Evolutionary conservation across 2,888 invertebrate genomes (phyloP).

Genomic region (Embidobia sp.): DNA sequence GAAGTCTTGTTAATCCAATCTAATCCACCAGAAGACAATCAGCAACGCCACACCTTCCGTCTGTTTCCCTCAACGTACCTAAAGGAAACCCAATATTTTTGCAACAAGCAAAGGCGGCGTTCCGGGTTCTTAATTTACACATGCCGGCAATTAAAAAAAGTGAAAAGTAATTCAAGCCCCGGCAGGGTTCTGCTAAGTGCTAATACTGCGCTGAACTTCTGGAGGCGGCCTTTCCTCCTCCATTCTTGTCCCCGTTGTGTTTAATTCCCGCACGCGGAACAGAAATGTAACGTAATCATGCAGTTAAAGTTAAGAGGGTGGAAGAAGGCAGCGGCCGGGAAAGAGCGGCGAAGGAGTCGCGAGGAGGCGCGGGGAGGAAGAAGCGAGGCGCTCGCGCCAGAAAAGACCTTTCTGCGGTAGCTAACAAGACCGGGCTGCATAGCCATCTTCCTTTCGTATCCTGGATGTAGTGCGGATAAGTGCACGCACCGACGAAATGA

Average conservation of each 20-base stretch:
- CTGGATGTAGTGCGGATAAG: constrained; percentile 39
- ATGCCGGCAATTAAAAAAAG: constrained; percentile 18
- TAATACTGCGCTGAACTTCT: constrained; percentile 38
- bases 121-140: constrained; percentile 26
- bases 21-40: too few species aligned
- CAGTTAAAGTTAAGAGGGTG: constrained; percentile 59
- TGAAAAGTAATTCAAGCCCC: constrained; percentile 9
- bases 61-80: too few species aligned
- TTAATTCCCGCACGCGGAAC: constrained; percentile 58
- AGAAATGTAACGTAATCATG: constrained; percentile 59
- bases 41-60: too few species aligned
- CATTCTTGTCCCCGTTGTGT: constrained; percentile 54
- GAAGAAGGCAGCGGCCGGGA: constrained; percentile 36
- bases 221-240: constrained; percentile 42
- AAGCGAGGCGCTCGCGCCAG: constrained; percentile 29
- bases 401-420: constrained; percentile 59
- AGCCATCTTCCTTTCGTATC: constrained; percentile 13
- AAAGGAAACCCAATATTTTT: too few species aligned
- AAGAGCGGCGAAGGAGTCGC: constrained; percentile 1
- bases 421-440: constrained; percentile 59
- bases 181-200: constrained; percentile 33
- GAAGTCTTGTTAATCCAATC: too few species aligned
- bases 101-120: neutral
- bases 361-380: constrained; percentile 22
- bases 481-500: constrained; percentile 44